A percentile compares a stretch with the other conserved stretches of the same genome.
Conservation (phyloP, 1,140 invertebrate species). For the Trialeurodes vaporariorum region DNA sequence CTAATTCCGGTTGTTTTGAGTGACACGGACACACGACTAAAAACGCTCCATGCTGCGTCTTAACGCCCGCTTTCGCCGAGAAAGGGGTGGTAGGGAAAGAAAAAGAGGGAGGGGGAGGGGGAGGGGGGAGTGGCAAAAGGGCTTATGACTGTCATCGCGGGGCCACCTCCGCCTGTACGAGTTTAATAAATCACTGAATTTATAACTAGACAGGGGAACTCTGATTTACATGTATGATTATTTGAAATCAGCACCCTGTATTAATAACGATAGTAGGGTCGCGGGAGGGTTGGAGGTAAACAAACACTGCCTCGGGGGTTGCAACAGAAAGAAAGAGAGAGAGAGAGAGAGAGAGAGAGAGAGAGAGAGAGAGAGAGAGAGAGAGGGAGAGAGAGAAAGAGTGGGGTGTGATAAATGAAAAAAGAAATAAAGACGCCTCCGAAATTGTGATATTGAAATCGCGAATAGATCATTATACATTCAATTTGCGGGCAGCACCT, state of each 20-base stretch:
- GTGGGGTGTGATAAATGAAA: not conserved
- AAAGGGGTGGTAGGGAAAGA: too few species aligned
- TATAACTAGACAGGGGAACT: not conserved
- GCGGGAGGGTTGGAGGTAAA: not conserved
- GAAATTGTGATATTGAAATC: not conserved
- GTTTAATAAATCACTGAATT: conserved; percentile 1
- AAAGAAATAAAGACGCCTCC: not conserved
- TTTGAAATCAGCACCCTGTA: not conserved
- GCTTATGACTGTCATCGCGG: not conserved
- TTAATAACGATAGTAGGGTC: too few species aligned
- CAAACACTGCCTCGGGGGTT: not conserved
- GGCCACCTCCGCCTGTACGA: not conserved
- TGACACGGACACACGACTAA: too few species aligned
- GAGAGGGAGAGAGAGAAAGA: too few species aligned
- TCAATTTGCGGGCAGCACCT: not conserved
- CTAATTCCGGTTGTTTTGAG: too few species aligned
- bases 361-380: too few species aligned
- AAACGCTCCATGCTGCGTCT: too few species aligned
- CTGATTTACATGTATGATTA: not conserved
- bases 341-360: too few species aligned
- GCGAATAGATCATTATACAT: not conserved
- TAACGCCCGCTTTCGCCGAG: too few species aligned
- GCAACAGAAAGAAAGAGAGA: too few species aligned
- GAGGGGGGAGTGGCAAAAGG: too few species aligned
- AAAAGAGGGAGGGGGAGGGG: too few species aligned